These are phyloP conservation scores for Numenius phaeopus DNA, from an alignment of 2,797 vertebrate species.

Conservation along the genomic window DNA sequence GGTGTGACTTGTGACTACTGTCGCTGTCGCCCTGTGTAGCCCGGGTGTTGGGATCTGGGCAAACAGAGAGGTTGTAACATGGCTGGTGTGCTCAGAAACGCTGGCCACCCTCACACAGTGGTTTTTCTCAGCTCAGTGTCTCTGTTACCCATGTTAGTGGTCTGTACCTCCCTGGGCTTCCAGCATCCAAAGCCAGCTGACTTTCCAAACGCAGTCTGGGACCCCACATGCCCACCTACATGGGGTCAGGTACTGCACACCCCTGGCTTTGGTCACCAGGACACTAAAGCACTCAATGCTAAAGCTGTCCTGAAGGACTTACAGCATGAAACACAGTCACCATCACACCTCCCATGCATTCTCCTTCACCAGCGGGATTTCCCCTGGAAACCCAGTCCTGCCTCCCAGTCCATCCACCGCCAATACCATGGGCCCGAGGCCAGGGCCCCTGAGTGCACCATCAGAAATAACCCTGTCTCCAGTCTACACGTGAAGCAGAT, in stretches of 20 bases:
- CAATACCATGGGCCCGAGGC: not conserved
- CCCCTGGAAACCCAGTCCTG: not conserved
- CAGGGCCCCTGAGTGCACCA: not conserved
- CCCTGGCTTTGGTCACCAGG: not conserved
- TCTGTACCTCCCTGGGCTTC: not conserved
- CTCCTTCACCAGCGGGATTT: not conserved
- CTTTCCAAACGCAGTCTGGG: not conserved
- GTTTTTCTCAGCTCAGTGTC: not conserved
- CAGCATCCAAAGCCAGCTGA: not conserved
- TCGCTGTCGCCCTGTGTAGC: too few relatives aligned
- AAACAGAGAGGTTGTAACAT: not conserved
- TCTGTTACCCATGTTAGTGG: rapidly evolving
- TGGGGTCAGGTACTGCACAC: not conserved
- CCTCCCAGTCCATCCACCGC: rapidly evolving
- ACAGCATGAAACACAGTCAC: rapidly evolving
- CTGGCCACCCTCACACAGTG: rapidly evolving
- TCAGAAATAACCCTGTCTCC: not conserved
- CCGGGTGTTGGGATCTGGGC: rapidly evolving
- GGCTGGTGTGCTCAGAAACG: not conserved
- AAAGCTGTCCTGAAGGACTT: not conserved
- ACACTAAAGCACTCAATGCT: rapidly evolving
- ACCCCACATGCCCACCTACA: rapidly evolving
- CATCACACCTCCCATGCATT: rapidly evolving
- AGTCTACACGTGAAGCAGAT: not conserved
- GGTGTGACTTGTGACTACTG: rapidly evolving